Evolutionary conservation across 2,888 invertebrate genomes (phyloP), one percentile per base, ranked within the genome.

Genomic region (Apodemia duryi): DNA sequence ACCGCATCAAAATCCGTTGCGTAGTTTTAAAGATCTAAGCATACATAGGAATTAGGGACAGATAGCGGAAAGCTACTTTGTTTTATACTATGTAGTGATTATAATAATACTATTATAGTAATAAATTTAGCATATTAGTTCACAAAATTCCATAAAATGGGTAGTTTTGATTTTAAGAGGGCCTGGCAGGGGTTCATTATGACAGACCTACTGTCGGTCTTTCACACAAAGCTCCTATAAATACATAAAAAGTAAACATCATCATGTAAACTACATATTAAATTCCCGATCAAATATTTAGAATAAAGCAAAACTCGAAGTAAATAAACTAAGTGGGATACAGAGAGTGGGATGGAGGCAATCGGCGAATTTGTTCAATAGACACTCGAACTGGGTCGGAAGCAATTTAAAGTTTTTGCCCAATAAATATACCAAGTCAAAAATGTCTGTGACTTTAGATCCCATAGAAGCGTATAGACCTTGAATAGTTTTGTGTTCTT

Each of bases 341-440:
- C 75, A 74, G 79, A 83, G 77, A 78, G 78, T 80, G 78, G 77
- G 78, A 78, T 77, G 81, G 74, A 81, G 79, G 81, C 85, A 84
- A 86, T 87, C 81, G 81, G 79, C 73, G 77, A 81, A 88, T 86
- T 85, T 84, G 85, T 83, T 84, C 84, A 84, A 84, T 84, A 81
- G 80, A 75, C 79, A 77, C 72, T 78, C 75, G 71, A 90, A 89
- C 83, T 88, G 80, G 88, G 88, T 86, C 88, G 81, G 79, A 86
- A 83, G 85, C 86, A 90, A 90, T 90, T 89, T 89, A 89, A 91
- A 91, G 85, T 90, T 89, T 88, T 84, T 84, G 78, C 78, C 80
- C 77, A 86, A 88, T 88, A 88, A 88, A 89, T 88, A 86, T 74
- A 79, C 80, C 77, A 79, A 85, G 84, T 86, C 81, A 86, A 85